These are phyloP conservation scores for Meda fulgida DNA, from an alignment of 2,797 vertebrate genomes.

Conservation along the genomic window DNA sequence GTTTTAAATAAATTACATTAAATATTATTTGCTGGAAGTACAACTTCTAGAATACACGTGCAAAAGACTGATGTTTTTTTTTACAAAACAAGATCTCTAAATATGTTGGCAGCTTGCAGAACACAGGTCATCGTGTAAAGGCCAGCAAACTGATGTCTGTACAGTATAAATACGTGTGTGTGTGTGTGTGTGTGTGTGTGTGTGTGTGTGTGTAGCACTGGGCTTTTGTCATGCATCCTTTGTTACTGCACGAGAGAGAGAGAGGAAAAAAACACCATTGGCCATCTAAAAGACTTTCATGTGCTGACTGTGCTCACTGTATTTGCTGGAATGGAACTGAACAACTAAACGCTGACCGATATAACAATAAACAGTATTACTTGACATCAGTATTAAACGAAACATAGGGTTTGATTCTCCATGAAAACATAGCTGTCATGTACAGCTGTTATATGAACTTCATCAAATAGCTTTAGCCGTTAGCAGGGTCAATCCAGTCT, in stretches of 20 bases:
- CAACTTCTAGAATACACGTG: background rate
- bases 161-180: background rate
- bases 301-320: conserved; percentile 9
- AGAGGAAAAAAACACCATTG: background rate
- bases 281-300: conserved; percentile 16
- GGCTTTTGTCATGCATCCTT: conserved; percentile 27
- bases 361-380: background rate
- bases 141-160: background rate
- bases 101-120: background rate
- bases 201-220: background rate
- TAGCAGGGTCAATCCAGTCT: conserved; percentile 21
- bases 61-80: background rate
- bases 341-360: background rate
- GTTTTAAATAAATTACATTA: background rate
- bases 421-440: conserved; percentile 13
- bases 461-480: conserved; percentile 41
- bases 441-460: conserved; percentile 24
- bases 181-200: background rate
- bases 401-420: conserved; percentile 10
- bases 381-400: background rate
- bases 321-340: background rate
- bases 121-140: background rate
- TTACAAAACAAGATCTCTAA: background rate
- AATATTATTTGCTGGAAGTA: background rate
- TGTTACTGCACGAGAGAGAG: conserved; percentile 23